Base-by-base conservation (phyloP, 2,888 invertebrate genomes). In the Heteropelma amictum region DNA sequence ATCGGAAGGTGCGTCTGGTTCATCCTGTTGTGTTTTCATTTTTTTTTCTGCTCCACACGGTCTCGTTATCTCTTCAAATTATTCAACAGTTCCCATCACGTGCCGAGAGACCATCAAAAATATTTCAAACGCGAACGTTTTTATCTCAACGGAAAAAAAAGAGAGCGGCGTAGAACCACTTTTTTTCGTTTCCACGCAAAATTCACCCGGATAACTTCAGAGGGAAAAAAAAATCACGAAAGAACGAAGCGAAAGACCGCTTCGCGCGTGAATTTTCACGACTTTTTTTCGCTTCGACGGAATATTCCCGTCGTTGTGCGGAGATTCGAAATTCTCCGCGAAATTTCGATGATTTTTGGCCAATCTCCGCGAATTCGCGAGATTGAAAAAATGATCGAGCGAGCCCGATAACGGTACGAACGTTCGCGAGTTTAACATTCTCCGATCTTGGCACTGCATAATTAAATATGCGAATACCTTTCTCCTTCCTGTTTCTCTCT, bases 21-120 rank as follows among this genome's bases (percentile, higher is more conserved):
- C 86, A 82, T 86, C 83, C 84, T 84, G 83, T 23, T n/a, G n/a
- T n/a, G n/a, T n/a, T n/a, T 8, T 82, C 81, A 82, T 82, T 84
- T 82, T 30, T 60, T 54, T 5, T 12, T 12, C 23, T 12, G 28
- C 5, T 49, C 14, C 14, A 30, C 12, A 53, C 35, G 40, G 35
- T 47, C 26, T 38, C 30, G 26, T 49, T 58, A 60, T 40, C 21
- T 12, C 30, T 47, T 53, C 12, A 19, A 19, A 42, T 12, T n/a
- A 19, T 60, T 58, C 19, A 1, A 45, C 30, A 28, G n/a, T n/a
- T 2, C 30, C 2, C 14, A 5, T 30, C 19, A 19, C 30, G 7
- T 19, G 6, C 10, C 5, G 1, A 60, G n/a, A 6, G n/a, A 1
- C 12, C 30, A 23, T 0, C 23, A 2, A 5, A 47, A 0, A 2